These are phyloP conservation scores for Parthenolecanium corni DNA, from an alignment of 2,888 invertebrate genomes.

Conservation along the genomic window DNA sequence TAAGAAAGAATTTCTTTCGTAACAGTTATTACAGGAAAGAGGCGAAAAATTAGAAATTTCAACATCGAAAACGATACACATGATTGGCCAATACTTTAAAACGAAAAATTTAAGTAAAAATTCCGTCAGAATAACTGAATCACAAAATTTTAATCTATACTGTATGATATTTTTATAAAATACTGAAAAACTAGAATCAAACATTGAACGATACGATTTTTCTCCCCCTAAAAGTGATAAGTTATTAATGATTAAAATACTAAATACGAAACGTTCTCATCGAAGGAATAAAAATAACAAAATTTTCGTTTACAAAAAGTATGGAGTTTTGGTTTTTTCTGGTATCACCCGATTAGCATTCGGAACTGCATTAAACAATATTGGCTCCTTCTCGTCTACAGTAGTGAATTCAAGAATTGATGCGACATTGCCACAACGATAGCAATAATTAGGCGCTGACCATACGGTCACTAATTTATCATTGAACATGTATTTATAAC, in stretches of 20 bases:
- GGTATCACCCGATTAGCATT: conserved; percentile 89
- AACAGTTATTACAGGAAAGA: neutral
- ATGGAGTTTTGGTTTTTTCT: conserved; percentile 83
- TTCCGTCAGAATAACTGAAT: no score
- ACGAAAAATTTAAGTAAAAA: no score
- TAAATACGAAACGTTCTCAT: no score
- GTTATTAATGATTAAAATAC: no score
- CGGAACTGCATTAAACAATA: conserved; percentile 91
- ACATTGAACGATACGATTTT: no score
- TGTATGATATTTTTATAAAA: no score
- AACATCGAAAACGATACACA: neutral
- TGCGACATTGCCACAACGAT: conserved; percentile 96
- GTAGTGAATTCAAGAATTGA: conserved; percentile 85
- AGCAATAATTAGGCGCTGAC: conserved; percentile 99
- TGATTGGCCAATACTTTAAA: no score
- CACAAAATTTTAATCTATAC: no score
- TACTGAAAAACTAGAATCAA: no score
- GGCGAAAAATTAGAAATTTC: neutral
- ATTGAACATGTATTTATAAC: conserved; percentile 96
- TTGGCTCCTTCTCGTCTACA: conserved; percentile 62
- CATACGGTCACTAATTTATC: conserved; percentile 95
- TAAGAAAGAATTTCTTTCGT: neutral
- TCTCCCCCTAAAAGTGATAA: no score
- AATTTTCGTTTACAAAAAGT: conserved; percentile 61
- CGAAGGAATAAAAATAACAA: no score